Evolutionary conservation across 2,888 invertebrate genomes (phyloP).

Genomic region (Epirrhoe tristata): DNA sequence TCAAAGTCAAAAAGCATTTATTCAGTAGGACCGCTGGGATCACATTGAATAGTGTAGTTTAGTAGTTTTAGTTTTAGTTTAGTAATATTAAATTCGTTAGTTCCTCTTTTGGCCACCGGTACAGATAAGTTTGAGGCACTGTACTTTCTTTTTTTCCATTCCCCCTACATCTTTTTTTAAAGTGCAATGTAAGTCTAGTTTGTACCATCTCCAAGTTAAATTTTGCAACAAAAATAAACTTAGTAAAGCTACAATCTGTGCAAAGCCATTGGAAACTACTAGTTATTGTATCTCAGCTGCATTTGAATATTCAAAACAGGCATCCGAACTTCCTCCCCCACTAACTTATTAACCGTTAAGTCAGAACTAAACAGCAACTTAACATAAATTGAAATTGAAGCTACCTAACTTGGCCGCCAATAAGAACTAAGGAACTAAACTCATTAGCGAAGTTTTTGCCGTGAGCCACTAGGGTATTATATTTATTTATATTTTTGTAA

Average conservation of each 20-base stretch:
- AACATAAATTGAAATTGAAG: slow-evolving; percentile 36
- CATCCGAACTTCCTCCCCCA: slow-evolving; percentile 20
- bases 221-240: background rate
- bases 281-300: slow-evolving; percentile 16
- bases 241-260: slow-evolving; percentile 4
- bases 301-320: slow-evolving; percentile 33
- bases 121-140: too few relatives aligned
- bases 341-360: slow-evolving; percentile 34
- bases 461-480: slow-evolving; percentile 19
- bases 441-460: slow-evolving; percentile 48
- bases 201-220: background rate
- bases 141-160: too few relatives aligned
- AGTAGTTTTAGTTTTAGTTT: too few relatives aligned
- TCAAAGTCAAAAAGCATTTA: too few relatives aligned
- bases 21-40: too few relatives aligned
- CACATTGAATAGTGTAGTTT: too few relatives aligned
- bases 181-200: background rate
- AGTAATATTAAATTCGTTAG: too few relatives aligned
- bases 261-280: slow-evolving; percentile 5
- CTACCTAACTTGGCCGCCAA: slow-evolving; percentile 44
- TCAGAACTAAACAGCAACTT: slow-evolving; percentile 34
- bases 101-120: too few relatives aligned
- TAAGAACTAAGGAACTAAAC: slow-evolving; percentile 45
- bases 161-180: background rate
- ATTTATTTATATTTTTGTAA: slow-evolving; percentile 17